Evolutionary conservation across 1,140 invertebrate species (phyloP).

Genomic region (Vanessa atalanta): DNA sequence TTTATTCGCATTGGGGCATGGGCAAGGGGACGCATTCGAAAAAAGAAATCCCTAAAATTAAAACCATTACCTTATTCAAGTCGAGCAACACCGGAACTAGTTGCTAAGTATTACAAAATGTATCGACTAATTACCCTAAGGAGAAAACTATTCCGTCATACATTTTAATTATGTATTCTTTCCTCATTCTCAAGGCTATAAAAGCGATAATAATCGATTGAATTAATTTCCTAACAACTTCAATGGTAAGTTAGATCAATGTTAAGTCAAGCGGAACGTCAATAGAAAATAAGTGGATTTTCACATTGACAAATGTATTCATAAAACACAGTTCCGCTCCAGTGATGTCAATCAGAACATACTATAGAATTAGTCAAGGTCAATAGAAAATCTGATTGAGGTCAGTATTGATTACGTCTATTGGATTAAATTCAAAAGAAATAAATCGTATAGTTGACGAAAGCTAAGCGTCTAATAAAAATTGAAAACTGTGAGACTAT

Average conservation of each 20-base stretch:
- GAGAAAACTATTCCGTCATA: background rate
- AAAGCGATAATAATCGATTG: constrained; percentile 5
- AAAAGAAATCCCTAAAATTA: too few relatives aligned
- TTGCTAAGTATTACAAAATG: too few relatives aligned
- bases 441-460: background rate
- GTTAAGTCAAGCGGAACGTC: constrained; percentile 3
- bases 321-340: constrained; percentile 25
- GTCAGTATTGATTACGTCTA: background rate
- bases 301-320: constrained; percentile 32
- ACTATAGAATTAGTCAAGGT: constrained; percentile 13
- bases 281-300: constrained; percentile 18
- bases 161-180: background rate
- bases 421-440: background rate
- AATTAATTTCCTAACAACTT: constrained; percentile 1
- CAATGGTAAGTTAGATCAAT: background rate
- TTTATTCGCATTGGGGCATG: too few relatives aligned
- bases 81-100: too few relatives aligned
- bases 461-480: too few relatives aligned
- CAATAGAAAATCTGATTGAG: constrained; percentile 1
- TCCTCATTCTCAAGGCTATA: background rate
- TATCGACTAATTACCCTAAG: too few relatives aligned
- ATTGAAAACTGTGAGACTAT: too few relatives aligned
- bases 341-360: constrained; percentile 19
- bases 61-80: too few relatives aligned
- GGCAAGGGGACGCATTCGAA: too few relatives aligned